Evolutionary conservation across 2,113 vertebrate genomes (phyloP), one percentile per base, ranked within the genome.

Genomic region (Pipra filicauda): DNA sequence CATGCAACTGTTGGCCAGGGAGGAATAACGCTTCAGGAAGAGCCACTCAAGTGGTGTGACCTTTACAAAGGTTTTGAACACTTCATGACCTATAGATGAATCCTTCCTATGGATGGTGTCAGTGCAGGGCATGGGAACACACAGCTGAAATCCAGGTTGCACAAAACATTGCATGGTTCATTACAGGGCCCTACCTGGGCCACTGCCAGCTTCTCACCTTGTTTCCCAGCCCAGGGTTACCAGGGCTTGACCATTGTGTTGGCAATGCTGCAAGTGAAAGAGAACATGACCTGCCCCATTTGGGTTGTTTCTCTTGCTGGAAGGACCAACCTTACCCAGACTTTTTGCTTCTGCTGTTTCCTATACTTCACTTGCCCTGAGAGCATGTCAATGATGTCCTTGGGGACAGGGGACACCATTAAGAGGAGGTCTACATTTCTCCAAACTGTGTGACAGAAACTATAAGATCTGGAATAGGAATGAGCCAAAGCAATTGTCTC

Each of bases 221-320:
- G 67, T 66, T 93, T 91, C 76, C 48, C 58, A 71, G 41, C 22
- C 54, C 49, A 28, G 37, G 62, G 7, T 89, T 95, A 95, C 85
- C 76, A 73, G 88, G 54, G 92, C 92, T 95, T 96, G 80, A 91
- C 95, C 52, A 39, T 86, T 91, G 31, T 74, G 55, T 92, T 86
- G 77, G 77, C 62, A 86, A 20, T 11, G 41, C 61, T 59, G 39
- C 39, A 65, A 81, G 49, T 39, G 85, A 71, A 96, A 84, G 28
- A 57, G 66, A 96, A 23, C 57, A 3, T 58, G 73, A 91, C 66
- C 91, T 93, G 58, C 74, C 48, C 57, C 27, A 12, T 81, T 84
- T n/a, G 49, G 58, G 49, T 37, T 84, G 12, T 85, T 54, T n/a
- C 18, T 84, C 54, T 62, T 57, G 27, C 51, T 85, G 33, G 57